phyloP scores from a whole-genome alignment of 2,797 vertebrate genomes.

The Anguilla obscura region DNA sequence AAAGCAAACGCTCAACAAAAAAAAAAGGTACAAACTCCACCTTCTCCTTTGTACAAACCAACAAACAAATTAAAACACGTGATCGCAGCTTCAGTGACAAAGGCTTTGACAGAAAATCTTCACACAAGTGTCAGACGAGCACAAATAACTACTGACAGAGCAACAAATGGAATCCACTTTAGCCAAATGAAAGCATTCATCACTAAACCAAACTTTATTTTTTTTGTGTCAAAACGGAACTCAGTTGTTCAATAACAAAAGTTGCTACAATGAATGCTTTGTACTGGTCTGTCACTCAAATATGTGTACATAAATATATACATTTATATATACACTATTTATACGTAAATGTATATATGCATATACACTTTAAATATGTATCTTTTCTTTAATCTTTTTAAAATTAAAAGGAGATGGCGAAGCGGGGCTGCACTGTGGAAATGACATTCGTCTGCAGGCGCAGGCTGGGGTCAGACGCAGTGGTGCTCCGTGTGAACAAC shows the following conservation, averaged over 20 bases:
- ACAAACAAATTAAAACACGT: slow-evolving; percentile 28
- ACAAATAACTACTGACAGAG: not conserved
- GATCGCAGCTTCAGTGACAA: slow-evolving; percentile 26
- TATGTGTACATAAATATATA: not conserved
- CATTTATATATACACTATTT: not conserved
- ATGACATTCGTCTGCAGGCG: not conserved
- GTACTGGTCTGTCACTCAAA: slow-evolving; percentile 24
- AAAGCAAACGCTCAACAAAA: not conserved
- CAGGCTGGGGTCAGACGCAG: slow-evolving; percentile 69
- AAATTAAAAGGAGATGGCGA: slow-evolving; percentile 29
- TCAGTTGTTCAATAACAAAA: not conserved
- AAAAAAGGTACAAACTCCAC: slow-evolving; percentile 26
- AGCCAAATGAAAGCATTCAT: slow-evolving; percentile 22
- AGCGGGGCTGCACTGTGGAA: slow-evolving; percentile 22
- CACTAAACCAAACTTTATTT: not conserved
- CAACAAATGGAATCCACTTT: not conserved
- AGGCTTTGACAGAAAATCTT: slow-evolving; percentile 18
- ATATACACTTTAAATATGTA: slow-evolving; percentile 7
- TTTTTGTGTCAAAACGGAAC: not conserved
- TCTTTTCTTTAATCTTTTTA: not conserved
- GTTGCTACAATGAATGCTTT: slow-evolving; percentile 18
- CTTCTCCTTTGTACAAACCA: slow-evolving; percentile 24
- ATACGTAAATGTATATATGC: not conserved
- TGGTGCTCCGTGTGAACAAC: slow-evolving; percentile 73
- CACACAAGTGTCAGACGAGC: slow-evolving; percentile 31